Percentiles rank a stretch among this genome's conserved stretches.
These are phyloP conservation scores for Artibeus jamaicensis DNA, from an alignment of 2,797 vertebrate species.

Conservation along the genomic window DNA sequence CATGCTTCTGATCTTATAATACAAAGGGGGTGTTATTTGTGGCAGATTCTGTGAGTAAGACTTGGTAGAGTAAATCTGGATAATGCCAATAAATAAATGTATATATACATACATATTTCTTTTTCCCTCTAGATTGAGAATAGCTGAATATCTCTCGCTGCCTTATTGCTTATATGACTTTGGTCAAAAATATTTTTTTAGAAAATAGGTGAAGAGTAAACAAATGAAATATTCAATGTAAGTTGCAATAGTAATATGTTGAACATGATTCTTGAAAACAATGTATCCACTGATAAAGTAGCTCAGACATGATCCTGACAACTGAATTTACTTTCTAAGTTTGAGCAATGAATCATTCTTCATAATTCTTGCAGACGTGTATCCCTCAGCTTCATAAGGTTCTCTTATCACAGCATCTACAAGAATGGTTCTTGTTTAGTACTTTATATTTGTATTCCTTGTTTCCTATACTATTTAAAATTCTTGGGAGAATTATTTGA, in stretches of 20 bases:
- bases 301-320: background rate
- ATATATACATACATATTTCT: background rate
- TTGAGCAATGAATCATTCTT: background rate
- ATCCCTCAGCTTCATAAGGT: background rate
- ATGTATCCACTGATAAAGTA: background rate
- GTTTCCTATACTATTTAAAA: background rate
- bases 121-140: background rate
- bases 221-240: background rate
- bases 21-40: too few species aligned
- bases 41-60: background rate
- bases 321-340: background rate
- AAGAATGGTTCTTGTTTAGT: background rate
- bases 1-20: too few species aligned
- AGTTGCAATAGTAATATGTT: background rate
- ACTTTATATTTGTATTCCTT: background rate
- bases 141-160: background rate
- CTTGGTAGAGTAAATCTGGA: background rate
- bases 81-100: background rate
- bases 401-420: background rate
- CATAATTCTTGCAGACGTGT: background rate
- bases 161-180: background rate
- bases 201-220: background rate
- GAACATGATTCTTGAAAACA: background rate
- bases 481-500: background rate
- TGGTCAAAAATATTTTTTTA: background rate